Base-by-base conservation (phyloP, 2,797 vertebrate species). In the Sebastes trivittatus region DNA sequence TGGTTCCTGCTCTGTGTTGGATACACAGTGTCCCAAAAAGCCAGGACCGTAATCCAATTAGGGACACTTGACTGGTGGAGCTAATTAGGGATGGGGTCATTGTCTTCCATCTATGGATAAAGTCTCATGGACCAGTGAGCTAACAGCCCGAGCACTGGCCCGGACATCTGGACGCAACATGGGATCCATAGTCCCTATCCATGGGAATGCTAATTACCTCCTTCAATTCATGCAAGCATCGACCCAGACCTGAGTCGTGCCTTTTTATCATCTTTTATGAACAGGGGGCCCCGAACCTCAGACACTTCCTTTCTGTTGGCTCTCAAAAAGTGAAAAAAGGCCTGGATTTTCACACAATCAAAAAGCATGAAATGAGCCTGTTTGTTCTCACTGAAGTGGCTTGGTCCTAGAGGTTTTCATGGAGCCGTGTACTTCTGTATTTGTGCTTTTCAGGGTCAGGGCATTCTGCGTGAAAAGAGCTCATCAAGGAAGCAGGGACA, bases 31-130 rank as follows among this genome's bases (percentile, higher is more conserved):
- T 80, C 80, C 77, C 56, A 83, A 89, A 92, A 92, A 82, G 71
- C 69, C 46, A 65, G 38, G 71, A 42, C 68, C 80, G 2, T 93
- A 94, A 95, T 95, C 93, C 91, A 94, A 94, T 95, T 92, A 93
- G 90, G 83, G 89, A 95, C 91, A 93, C 92, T 95, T 94, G 92
- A 95, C 88, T 93, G 91, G 92, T 88, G 75, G 82, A 89, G 92
- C 90, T 94, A 96, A 95, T 95, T 92, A 92, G 63, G 59, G 61
- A 77, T 22, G 68, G 71, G 83, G 80, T 90, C 84, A 92, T 91
- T 93, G 93, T 93, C 84, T 85, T 85, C 80, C 79, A 80, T 87
- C 87, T 82, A 75, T 88, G 87, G 89, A 90, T 90, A 75, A 88
- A 76, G 86, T 87, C 88, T 92, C 89, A 93, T 86, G 87, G 86